These are phyloP conservation scores for Hydropsyche tenuis DNA, from an alignment of 1,140 invertebrate genomes.

Conservation along the genomic window DNA sequence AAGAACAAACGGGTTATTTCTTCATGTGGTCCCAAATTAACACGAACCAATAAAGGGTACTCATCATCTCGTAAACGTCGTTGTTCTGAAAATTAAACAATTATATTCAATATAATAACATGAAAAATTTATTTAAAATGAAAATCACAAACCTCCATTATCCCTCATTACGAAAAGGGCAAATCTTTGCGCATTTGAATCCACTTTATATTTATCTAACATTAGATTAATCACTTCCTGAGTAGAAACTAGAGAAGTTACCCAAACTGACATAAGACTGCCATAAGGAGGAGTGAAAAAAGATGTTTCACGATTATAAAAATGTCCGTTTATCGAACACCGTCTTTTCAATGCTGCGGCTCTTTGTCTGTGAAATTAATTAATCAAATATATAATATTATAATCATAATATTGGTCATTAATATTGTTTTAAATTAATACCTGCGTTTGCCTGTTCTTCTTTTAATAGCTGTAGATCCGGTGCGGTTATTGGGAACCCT, in stretches of 20 bases:
- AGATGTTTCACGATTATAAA: slow-evolving; percentile 87
- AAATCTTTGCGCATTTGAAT: slow-evolving; percentile 78
- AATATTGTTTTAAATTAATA: slow-evolving; percentile 49
- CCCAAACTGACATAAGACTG: slow-evolving; percentile 86
- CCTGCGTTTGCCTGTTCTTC: slow-evolving; percentile 71
- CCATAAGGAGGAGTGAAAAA: slow-evolving; percentile 86
- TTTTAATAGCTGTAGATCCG: slow-evolving; percentile 73
- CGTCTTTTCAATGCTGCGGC: slow-evolving; percentile 71
- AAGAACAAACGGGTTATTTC: slow-evolving; percentile 81
- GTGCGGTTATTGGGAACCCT: slow-evolving; percentile 50
- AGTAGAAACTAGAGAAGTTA: slow-evolving; percentile 80
- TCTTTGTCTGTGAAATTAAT: slow-evolving; percentile 48
- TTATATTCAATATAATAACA: too few relatives aligned
- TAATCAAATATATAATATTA: not conserved
- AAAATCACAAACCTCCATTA: slow-evolving; percentile 72
- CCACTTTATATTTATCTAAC: slow-evolving; percentile 88
- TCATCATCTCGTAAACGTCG: slow-evolving; percentile 77
- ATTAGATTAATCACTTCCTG: slow-evolving; percentile 84
- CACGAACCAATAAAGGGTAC: slow-evolving; percentile 78
- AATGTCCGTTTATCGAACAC: slow-evolving; percentile 89
- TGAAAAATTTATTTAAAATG: slow-evolving; percentile 16
- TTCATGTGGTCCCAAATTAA: slow-evolving; percentile 83
- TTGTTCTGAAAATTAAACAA: slow-evolving; percentile 68
- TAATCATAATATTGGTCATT: not conserved
- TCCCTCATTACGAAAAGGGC: slow-evolving; percentile 82